These are phyloP conservation scores for Andrena cerasifolii DNA, from an alignment of 1,140 invertebrate genomes.

Conservation along the genomic window DNA sequence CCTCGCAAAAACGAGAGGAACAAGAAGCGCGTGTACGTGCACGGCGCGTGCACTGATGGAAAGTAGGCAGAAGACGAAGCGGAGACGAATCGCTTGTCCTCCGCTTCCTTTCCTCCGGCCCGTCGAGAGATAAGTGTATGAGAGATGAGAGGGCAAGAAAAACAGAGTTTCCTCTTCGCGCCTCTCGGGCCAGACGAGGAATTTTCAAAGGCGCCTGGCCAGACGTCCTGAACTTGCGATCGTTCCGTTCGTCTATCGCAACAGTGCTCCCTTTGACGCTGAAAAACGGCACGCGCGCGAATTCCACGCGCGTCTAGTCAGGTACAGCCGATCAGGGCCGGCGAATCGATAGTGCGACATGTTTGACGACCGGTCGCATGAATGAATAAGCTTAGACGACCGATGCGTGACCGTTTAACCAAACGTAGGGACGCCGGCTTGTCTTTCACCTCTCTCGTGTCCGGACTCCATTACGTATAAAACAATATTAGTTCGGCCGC, in stretches of 20 bases:
- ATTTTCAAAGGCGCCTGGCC: constrained; percentile 20
- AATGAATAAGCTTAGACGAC: constrained; percentile 29
- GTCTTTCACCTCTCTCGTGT: background rate
- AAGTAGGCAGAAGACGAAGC: constrained; percentile 36
- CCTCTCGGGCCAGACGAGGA: constrained; percentile 31
- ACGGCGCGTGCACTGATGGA: background rate
- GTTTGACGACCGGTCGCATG: constrained; percentile 5
- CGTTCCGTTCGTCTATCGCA: background rate
- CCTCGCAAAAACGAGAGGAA: constrained; percentile 38
- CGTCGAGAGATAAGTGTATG: constrained; percentile 41
- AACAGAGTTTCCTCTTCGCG: constrained; percentile 31
- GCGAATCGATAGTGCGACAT: background rate
- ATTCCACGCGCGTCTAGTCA: too few species aligned
- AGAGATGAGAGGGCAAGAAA: constrained; percentile 41
- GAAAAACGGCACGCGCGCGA: background rate
- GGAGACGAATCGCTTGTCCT: constrained; percentile 56
- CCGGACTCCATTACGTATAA: constrained; percentile 50
- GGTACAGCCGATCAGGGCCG: too few species aligned
- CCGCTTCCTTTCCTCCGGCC: constrained; percentile 18
- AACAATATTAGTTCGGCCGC: constrained; percentile 54
- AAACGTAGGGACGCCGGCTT: background rate
- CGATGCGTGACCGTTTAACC: constrained; percentile 3
- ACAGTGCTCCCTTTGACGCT: background rate
- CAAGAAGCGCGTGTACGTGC: background rate
- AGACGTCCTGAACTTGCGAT: background rate